Conservation (phyloP, 2,113 vertebrate genomes). For the Oreochromis aureus region DNA sequence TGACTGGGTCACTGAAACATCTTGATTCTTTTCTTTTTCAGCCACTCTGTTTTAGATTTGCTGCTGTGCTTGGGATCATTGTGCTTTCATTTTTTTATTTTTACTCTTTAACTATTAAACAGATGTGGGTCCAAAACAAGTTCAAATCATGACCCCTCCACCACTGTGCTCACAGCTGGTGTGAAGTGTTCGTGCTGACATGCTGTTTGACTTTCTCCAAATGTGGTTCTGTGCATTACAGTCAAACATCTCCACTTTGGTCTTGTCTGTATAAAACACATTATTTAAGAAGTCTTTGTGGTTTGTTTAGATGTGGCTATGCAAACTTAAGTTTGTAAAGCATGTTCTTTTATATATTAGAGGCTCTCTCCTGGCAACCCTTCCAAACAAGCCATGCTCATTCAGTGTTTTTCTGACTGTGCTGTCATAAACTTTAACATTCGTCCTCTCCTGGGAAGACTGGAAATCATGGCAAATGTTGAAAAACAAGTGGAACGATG, state of each 20-base stretch:
- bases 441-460: background rate
- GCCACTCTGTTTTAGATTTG: background rate
- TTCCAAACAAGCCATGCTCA: background rate
- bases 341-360: background rate
- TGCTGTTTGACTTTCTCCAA: background rate
- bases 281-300: background rate
- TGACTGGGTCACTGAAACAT: background rate
- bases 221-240: background rate
- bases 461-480: background rate
- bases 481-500: background rate
- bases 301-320: background rate
- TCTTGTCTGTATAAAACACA: background rate
- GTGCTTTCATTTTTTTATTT: background rate
- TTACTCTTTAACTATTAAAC: background rate
- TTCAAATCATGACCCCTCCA: background rate
- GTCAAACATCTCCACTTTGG: background rate
- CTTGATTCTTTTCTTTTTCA: background rate
- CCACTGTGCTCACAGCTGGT: background rate
- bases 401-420: background rate
- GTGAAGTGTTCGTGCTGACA: background rate
- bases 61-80: background rate
- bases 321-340: background rate
- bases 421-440: background rate
- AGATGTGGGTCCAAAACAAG: background rate
- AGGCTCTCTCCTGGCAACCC: background rate